phyloP scores from a whole-genome alignment of 2,797 vertebrate species.

The Corythornis leucogaster region DNA sequence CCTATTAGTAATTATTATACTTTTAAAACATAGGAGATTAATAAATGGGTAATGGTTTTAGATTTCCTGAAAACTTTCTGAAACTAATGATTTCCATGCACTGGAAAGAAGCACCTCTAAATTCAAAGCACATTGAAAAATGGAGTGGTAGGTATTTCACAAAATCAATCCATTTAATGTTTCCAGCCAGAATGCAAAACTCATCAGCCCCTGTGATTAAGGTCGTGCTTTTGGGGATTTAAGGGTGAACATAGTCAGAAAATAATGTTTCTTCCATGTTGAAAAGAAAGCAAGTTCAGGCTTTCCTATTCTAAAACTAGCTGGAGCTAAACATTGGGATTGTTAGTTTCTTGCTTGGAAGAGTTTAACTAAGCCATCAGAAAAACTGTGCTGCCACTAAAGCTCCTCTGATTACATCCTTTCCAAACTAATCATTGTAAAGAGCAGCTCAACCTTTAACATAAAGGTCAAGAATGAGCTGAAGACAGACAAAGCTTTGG shows the following conservation, averaged over 20 bases:
- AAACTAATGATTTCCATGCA: neutral
- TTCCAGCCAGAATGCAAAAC: neutral
- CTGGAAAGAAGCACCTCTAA: neutral
- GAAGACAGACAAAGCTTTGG: neutral
- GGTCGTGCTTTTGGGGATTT: neutral
- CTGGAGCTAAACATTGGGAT: neutral
- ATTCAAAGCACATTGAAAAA: neutral
- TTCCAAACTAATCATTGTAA: neutral
- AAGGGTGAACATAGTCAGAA: neutral
- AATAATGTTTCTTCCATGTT: neutral
- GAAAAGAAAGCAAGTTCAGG: neutral
- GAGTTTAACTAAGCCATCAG: neutral
- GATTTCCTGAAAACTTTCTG: neutral
- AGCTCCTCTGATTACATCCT: neutral
- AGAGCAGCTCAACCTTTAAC: neutral
- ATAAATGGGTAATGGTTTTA: neutral
- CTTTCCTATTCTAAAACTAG: neutral
- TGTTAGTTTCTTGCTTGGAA: neutral
- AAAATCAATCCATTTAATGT: neutral
- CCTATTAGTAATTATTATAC: neutral
- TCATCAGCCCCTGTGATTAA: neutral
- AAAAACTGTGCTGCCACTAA: neutral
- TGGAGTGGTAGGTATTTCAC: neutral
- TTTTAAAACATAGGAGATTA: neutral
- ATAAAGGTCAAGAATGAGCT: constrained; percentile 6